Conservation (phyloP, 2,113 vertebrate species). For the Varanus salvator region DNA sequence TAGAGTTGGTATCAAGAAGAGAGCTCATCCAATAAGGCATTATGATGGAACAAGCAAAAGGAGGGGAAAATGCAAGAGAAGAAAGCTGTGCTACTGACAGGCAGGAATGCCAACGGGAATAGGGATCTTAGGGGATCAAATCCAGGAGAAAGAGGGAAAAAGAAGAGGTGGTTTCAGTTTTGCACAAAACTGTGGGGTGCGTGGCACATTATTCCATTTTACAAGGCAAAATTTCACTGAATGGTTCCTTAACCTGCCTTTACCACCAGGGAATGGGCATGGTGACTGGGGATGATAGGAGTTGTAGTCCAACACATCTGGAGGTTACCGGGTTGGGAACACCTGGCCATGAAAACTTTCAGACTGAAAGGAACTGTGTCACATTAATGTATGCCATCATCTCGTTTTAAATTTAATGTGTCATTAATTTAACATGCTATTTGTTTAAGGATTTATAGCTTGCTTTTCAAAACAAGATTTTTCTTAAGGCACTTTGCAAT, state of each 20-base stretch:
- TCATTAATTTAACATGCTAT: not conserved
- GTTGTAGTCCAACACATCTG: too few species aligned
- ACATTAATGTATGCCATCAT: not conserved
- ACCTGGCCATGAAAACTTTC: not conserved
- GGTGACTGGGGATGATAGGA: not conserved
- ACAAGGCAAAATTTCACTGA: not conserved
- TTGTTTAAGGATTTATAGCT: too few species aligned
- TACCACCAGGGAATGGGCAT: not conserved
- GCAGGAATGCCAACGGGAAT: constrained; percentile 1
- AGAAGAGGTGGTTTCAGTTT: not conserved
- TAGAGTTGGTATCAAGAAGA: constrained; percentile 19
- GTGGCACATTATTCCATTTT: not conserved
- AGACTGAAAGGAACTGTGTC: constrained; percentile 8
- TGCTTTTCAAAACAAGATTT: not conserved
- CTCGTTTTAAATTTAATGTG: not conserved
- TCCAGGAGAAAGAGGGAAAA: not conserved
- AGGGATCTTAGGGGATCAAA: not conserved
- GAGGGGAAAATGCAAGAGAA: constrained; percentile 4
- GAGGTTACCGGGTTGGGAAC: not conserved
- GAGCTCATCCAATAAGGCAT: not conserved
- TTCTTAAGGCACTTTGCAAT: not conserved
- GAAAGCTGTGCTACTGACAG: constrained; percentile 1
- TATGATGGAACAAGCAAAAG: constrained; percentile 32
- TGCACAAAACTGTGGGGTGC: not conserved
- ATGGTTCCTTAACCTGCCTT: not conserved